Conservation (phyloP, 2,797 vertebrate genomes). For the Hylomyscus alleni region DNA sequence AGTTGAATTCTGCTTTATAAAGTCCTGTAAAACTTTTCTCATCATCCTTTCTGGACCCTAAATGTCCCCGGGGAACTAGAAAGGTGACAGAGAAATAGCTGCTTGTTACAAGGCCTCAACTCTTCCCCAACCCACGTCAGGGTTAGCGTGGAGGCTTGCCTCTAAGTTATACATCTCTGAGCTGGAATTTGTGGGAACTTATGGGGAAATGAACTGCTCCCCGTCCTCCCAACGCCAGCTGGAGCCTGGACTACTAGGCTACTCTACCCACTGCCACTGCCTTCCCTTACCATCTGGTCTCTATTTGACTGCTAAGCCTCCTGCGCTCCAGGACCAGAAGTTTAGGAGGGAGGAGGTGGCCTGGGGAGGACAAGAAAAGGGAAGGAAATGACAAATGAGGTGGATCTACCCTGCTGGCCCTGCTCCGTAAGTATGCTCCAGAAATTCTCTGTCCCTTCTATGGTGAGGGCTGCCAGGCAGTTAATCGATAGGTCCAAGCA, state of each 20-base stretch:
- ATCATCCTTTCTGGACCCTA: background rate
- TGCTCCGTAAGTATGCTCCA: background rate
- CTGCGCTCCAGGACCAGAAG: background rate
- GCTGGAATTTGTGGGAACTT: background rate
- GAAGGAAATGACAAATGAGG: background rate
- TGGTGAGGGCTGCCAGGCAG: background rate
- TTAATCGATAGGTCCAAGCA: background rate
- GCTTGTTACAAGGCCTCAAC: background rate
- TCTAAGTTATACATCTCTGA: background rate
- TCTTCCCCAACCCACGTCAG: background rate
- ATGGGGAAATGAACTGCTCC: no score
- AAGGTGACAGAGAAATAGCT: background rate
- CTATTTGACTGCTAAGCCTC: background rate
- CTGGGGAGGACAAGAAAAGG: background rate
- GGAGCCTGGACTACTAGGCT: background rate
- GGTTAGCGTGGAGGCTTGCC: background rate
- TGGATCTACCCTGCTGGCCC: background rate
- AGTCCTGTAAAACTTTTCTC: background rate
- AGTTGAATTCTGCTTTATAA: background rate
- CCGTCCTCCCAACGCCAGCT: background rate
- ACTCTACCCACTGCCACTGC: background rate
- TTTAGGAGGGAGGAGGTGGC: background rate
- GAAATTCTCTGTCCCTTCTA: background rate
- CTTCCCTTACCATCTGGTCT: background rate
- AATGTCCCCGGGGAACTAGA: background rate